These are phyloP conservation scores for Panthera leo DNA, from an alignment of 2,113 vertebrate species.

Conservation along the genomic window DNA sequence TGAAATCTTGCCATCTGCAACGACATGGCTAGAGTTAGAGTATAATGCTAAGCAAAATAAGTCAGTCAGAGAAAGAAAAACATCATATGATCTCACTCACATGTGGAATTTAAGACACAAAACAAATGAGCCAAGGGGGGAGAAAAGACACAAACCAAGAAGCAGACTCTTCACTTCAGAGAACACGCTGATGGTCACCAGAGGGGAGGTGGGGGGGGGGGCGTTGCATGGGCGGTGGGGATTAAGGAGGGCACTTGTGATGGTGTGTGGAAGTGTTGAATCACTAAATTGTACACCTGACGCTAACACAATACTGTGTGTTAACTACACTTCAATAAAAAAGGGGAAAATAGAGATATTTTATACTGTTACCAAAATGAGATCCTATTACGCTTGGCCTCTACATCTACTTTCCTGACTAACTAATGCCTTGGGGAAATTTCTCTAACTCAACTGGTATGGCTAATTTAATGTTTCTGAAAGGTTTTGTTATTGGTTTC, in stretches of 20 bases:
- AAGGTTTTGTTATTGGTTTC: too few species aligned
- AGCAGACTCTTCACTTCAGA: not conserved
- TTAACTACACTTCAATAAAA: not conserved
- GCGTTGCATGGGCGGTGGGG: not conserved
- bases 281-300: not conserved
- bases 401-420: not conserved
- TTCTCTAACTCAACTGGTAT: too few species aligned
- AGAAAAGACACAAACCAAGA: not conserved
- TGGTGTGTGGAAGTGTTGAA: not conserved
- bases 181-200: not conserved
- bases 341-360: not conserved
- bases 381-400: not conserved
- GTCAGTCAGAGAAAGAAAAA: too few species aligned
- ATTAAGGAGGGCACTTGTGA: not conserved
- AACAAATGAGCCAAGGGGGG: not conserved
- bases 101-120: not conserved
- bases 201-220: not conserved
- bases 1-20: too few species aligned
- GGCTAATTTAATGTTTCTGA: not conserved
- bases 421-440: not conserved
- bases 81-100: not conserved
- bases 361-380: not conserved
- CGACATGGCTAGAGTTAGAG: too few species aligned
- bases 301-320: not conserved
- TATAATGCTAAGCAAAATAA: too few species aligned